A percentile compares a stretch with the other conserved stretches of the same genome.
These are phyloP conservation scores for Zele albiditarsus DNA, from an alignment of 2,888 invertebrate genomes.

Conservation along the genomic window DNA sequence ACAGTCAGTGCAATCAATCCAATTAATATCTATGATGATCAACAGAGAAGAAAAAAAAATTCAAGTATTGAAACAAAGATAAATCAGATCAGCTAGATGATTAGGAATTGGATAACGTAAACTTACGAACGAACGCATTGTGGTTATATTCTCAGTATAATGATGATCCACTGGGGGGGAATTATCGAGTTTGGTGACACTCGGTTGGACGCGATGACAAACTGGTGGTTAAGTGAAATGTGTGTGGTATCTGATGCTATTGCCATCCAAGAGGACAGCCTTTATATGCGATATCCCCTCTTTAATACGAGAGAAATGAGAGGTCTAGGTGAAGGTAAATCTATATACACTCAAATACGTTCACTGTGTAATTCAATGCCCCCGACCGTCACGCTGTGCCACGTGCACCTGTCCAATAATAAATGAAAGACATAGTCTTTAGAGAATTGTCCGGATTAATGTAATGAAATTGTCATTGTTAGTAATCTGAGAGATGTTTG, in stretches of 20 bases:
- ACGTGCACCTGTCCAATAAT: slow-evolving; percentile 22
- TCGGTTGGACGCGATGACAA: slow-evolving; percentile 45
- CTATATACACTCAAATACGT: slow-evolving; percentile 31
- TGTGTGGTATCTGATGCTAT: slow-evolving; percentile 68
- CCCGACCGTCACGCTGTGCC: slow-evolving; percentile 44
- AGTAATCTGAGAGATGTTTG: background rate
- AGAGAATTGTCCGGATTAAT: background rate
- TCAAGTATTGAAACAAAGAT: background rate
- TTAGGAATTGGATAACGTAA: background rate
- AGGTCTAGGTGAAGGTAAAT: slow-evolving; percentile 73
- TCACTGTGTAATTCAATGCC: slow-evolving; percentile 23
- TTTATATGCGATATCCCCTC: slow-evolving; percentile 71
- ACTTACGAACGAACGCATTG: slow-evolving; percentile 67
- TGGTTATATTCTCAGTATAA: slow-evolving; percentile 39
- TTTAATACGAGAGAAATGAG: slow-evolving; percentile 64
- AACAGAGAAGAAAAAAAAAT: background rate
- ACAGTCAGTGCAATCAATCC: slow-evolving; percentile 57
- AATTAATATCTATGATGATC: slow-evolving; percentile 57
- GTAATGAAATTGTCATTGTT: background rate
- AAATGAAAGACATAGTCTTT: background rate
- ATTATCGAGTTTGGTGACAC: slow-evolving; percentile 1
- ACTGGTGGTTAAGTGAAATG: slow-evolving; percentile 59
- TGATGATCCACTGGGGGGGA: slow-evolving; percentile 40
- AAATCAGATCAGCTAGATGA: background rate
- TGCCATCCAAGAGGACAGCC: slow-evolving; percentile 68